Conservation (phyloP, 2,797 vertebrate genomes). For the Iguana delicatissima region DNA sequence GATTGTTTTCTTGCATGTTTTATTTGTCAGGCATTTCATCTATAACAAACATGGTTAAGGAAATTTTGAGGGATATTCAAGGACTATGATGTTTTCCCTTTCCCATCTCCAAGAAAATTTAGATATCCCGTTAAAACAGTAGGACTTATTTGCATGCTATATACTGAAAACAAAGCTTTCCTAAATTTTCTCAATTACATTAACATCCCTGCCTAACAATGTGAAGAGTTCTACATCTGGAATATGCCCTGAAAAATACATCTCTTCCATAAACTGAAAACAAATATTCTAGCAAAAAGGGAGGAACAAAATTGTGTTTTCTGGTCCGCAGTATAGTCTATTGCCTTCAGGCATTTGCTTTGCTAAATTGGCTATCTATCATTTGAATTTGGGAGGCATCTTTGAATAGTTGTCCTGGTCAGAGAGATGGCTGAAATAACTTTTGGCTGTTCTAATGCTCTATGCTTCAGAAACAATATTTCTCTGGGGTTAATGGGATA, state of each 20-base stretch:
- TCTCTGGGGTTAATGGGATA: background rate
- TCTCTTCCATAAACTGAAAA: slow-evolving; percentile 40
- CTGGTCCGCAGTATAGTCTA: slow-evolving; percentile 63
- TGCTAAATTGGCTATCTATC: slow-evolving; percentile 46
- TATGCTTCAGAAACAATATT: background rate
- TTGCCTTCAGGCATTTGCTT: background rate
- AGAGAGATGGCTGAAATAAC: background rate
- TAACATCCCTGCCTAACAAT: slow-evolving; percentile 30
- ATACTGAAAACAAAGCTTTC: background rate
- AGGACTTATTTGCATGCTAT: background rate
- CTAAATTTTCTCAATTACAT: background rate
- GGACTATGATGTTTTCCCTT: background rate
- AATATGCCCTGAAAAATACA: slow-evolving; percentile 1
- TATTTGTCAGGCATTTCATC: slow-evolving; percentile 17
- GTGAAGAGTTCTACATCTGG: slow-evolving; percentile 40
- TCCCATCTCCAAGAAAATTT: background rate
- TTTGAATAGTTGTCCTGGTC: slow-evolving; percentile 19
- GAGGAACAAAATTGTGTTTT: slow-evolving; percentile 7
- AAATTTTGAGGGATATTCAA: slow-evolving; percentile 6
- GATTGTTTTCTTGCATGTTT: slow-evolving; percentile 32
- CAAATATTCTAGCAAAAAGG: slow-evolving; percentile 43
- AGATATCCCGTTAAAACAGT: background rate
- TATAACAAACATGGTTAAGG: slow-evolving; percentile 20
- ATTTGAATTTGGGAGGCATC: slow-evolving; percentile 61
- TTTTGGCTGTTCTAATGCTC: too few species aligned